These are phyloP conservation scores for Pelvicachromis taeniatus DNA, from an alignment of 2,113 vertebrate genomes.

Conservation along the genomic window DNA sequence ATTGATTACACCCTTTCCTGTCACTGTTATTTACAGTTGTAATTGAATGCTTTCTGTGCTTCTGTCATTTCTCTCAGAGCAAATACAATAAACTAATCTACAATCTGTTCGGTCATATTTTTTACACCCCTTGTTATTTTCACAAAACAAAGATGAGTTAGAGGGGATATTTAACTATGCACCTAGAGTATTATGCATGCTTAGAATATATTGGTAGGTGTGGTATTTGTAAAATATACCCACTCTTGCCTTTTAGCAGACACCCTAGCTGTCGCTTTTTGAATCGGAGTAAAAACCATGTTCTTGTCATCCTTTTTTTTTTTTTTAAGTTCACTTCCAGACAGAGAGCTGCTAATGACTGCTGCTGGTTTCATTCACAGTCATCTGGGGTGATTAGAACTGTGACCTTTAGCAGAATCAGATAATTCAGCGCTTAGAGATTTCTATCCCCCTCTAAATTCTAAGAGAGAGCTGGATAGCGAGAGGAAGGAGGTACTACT, in stretches of 20 bases:
- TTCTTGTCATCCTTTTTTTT: constrained; percentile 26
- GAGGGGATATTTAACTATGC: not conserved
- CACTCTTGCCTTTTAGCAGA: not conserved
- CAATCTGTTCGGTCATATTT: not conserved
- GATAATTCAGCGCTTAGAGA: constrained; percentile 59
- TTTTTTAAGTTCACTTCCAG: constrained; percentile 10
- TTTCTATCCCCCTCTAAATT: constrained; percentile 43
- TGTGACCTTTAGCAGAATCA: constrained; percentile 59
- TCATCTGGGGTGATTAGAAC: constrained; percentile 53
- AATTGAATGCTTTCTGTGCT: not conserved
- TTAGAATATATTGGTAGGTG: not conserved
- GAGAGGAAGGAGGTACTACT: not conserved
- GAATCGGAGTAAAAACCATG: constrained; percentile 7
- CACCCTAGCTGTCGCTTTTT: not conserved
- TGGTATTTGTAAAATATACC: not conserved
- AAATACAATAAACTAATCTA: not conserved
- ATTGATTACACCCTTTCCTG: constrained; percentile 5
- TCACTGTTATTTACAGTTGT: not conserved
- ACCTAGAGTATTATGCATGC: not conserved
- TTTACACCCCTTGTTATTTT: not conserved
- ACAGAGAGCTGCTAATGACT: constrained; percentile 59
- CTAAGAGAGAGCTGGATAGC: not conserved
- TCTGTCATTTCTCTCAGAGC: not conserved
- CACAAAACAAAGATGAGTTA: not conserved
- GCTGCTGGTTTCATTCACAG: constrained; percentile 34